Base-by-base conservation (phyloP, 2,888 invertebrate species). In the Andrena minutula region DNA sequence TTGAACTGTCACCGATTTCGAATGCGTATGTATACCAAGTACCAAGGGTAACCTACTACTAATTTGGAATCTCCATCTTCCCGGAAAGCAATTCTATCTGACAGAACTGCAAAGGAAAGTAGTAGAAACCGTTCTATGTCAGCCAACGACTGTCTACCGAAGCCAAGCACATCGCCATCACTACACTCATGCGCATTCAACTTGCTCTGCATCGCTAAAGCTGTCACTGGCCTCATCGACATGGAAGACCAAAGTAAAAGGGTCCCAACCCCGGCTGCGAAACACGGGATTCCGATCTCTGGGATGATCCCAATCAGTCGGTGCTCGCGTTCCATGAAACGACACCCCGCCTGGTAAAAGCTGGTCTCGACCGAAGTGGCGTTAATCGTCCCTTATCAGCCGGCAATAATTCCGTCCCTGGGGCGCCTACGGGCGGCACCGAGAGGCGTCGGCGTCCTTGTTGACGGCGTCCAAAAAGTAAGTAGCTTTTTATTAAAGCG, bases 401-500 rank as follows among this genome's bases (percentile, higher is more conserved):
- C 68, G 83, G 63, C 71, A 79, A 82, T 86, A 86, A 82, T 84
- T 74, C 58, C 81, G 3, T 20, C 41, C 8, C 63, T 41, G 68
- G 71, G 53, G 65, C 23, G 72, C n/a, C 12, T 2, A 20, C 49
- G 70, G 73, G 69, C 61, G 79, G 10, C 71, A 68, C 70, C 23
- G 66, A 56, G 61, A 77, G 76, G 72, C 81, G 79, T 76, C 76
- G 77, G 53, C 77, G 58, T 74, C 68, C 82, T 79, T 49, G 64
- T 77, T 78, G 81, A 71, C 83, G 77, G 63, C 74, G 86, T 78
- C 84, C 82, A 65, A 77, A 82, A 87, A 82, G 84, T 90, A 89
- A 91, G 91, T 91, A 89, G 87, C 87, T 90, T 91, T 79, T 90
- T 91, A 91, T 91, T 90, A 89, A 90, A 90, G 84, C 80, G 86